Conservation (phyloP, 2,113 vertebrate species). For the Eurypyga helias region DNA sequence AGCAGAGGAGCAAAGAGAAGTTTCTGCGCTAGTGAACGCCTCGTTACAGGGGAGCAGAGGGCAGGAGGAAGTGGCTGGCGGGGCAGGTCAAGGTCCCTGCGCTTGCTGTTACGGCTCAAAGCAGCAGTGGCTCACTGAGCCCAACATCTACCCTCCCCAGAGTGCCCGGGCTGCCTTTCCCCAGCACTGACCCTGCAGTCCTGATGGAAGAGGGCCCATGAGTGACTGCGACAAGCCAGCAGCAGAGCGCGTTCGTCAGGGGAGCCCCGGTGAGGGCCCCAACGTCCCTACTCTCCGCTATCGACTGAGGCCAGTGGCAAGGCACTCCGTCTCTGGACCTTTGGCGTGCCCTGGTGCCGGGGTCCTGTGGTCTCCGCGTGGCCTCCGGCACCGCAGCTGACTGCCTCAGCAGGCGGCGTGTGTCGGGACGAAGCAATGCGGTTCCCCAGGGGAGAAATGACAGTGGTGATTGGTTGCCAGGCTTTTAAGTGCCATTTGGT, state of each 20-base stretch:
- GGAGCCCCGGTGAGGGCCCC: not conserved
- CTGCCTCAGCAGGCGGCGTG: not conserved
- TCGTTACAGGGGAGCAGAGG: not conserved
- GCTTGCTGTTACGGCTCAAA: not conserved
- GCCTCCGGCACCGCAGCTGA: not conserved
- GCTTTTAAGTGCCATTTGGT: not conserved
- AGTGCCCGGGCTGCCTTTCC: not conserved
- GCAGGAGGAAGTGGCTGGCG: not conserved
- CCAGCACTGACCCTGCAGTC: fast-evolving
- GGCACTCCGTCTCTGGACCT: not conserved
- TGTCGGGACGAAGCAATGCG: not conserved
- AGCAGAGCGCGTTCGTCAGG: not conserved
- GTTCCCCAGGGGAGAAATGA: not conserved
- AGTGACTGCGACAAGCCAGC: not conserved
- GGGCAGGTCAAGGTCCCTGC: not conserved
- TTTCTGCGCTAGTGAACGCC: not conserved
- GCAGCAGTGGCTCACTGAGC: not conserved
- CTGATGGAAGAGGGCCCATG: fast-evolving
- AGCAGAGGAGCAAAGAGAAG: not conserved
- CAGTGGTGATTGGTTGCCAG: not conserved
- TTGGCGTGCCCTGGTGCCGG: not conserved
- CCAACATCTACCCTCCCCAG: fast-evolving
- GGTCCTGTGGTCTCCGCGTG: fast-evolving
- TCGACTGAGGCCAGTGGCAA: fast-evolving
- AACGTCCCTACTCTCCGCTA: not conserved